Evolutionary conservation across 2,797 vertebrate genomes (phyloP), one percentile per base, ranked within the genome.

Genomic region (Apodemus agrarius): DNA sequence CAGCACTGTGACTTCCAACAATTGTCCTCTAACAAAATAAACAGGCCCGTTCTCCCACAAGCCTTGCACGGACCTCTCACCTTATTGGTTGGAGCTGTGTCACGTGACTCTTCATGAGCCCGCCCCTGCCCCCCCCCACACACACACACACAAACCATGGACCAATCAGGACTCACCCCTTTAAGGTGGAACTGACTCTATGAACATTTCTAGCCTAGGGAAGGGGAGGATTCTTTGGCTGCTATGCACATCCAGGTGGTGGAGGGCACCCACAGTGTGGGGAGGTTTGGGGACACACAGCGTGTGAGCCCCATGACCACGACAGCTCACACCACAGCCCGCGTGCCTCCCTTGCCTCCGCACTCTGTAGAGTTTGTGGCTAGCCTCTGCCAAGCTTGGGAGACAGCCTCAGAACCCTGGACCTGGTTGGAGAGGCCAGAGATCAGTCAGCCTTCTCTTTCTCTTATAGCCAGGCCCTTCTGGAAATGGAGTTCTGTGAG

Each of bases 121-220:
- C 17, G 17, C 7, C 16, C 34, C 43, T 43, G n/a, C n/a, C n/a
- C n/a, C n/a, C n/a, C n/a, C n/a, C n/a, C n/a, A n/a, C n/a, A n/a
- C n/a, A n/a, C n/a, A 2, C 34, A 49, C 16, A 13, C 29, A 29
- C 1, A 14, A 85, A 54, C 79, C 43, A 31, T 2, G 6, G 86
- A 63, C 95, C 95, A 95, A 49, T 95, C 78, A 95, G 85, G 67
- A 86, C 21, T 81, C 80, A 90, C n/a, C 31, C 16, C 69, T 12
- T 61, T 69, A 24, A 40, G 34, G 22, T 4, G 31, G 89, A 46
- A 1, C 54, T 8, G 21, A 43, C 40, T 3, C 2, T 67, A 37
- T 74, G 4, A 57, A 54, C 74, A n/a, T 52, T 72, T 8, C 21
- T 11, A 29, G 37, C 24, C 90, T 86, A 17, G 21, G 0, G 52